phyloP scores from a whole-genome alignment of 2,888 invertebrate genomes.

The Pteria penguin region DNA sequence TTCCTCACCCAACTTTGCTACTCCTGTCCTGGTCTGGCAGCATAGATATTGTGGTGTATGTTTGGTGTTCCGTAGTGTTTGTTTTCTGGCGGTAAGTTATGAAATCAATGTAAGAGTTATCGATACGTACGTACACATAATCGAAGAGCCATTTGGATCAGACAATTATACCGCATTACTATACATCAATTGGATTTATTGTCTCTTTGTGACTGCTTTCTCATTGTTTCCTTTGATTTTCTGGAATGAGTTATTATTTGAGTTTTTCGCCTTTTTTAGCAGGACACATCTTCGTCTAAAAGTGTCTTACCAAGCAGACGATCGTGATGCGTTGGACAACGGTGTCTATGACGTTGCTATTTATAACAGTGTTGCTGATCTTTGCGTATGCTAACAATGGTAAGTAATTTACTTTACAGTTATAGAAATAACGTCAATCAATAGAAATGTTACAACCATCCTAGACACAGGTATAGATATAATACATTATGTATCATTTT shows the following conservation, averaged over 20 bases:
- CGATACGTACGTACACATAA: background rate
- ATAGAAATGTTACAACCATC: too few species aligned
- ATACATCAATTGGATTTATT: background rate
- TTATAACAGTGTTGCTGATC: background rate
- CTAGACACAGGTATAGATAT: too few species aligned
- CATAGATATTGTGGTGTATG: too few species aligned
- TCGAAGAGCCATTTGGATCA: background rate
- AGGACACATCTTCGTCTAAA: background rate
- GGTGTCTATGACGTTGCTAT: background rate
- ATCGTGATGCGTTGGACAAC: background rate
- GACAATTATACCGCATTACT: background rate
- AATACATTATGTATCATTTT: too few species aligned
- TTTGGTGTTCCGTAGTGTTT: background rate
- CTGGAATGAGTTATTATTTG: background rate
- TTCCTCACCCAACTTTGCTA: too few species aligned
- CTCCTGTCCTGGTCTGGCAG: too few species aligned
- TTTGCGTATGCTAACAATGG: too few species aligned
- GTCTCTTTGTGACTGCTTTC: background rate
- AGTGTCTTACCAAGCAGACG: background rate
- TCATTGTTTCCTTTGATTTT: background rate
- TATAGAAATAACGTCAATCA: too few species aligned
- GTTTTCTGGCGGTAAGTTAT: background rate
- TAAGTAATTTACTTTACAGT: too few species aligned
- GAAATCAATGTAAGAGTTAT: background rate
- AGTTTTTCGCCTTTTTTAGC: background rate